Evolutionary conservation across 2,797 vertebrate genomes (phyloP).

Genomic region (Lutjanus argentimaculatus): DNA sequence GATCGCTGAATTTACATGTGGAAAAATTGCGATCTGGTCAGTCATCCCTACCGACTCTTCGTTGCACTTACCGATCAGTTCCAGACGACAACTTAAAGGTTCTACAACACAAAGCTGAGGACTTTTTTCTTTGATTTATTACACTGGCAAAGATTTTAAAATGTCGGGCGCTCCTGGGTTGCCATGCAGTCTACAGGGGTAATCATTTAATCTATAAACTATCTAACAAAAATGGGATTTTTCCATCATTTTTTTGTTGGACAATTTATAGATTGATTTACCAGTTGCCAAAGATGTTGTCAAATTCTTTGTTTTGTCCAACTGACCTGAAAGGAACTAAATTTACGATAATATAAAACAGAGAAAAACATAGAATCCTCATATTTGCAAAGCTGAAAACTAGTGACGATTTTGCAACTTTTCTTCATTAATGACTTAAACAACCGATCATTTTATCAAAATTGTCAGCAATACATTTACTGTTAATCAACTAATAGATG

Average conservation of each 20-base stretch:
- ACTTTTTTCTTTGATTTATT: no score
- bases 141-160: no score
- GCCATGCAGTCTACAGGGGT: neutral
- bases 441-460: neutral
- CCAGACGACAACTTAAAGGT: no score
- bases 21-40: no score
- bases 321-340: neutral
- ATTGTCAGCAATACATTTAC: neutral
- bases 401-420: accelerated
- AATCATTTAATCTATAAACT: neutral
- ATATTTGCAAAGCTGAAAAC: neutral
- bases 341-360: neutral
- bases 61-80: no score
- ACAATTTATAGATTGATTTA: no score
- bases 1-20: no score
- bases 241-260: no score
- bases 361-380: neutral
- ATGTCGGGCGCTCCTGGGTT: no score
- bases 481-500: neutral
- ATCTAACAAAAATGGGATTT: neutral
- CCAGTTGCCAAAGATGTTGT: neutral
- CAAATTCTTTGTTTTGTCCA: slow-evolving; percentile 10
- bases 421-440: neutral
- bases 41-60: no score
- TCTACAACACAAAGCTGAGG: no score